Conservation (phyloP, 1,140 invertebrate species). For the Drosophila virilis region DNA sequence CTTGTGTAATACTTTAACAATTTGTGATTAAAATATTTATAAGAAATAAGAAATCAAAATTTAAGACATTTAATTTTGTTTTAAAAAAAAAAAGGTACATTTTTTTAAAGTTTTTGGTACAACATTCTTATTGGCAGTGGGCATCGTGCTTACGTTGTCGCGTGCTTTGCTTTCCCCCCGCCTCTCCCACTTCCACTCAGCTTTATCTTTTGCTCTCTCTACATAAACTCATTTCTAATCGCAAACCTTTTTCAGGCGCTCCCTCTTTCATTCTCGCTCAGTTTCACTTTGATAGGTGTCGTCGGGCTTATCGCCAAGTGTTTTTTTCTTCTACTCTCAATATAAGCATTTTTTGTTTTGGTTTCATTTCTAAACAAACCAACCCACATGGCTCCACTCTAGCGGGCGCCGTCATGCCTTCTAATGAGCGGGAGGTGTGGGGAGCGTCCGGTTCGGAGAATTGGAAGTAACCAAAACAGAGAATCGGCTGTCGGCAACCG, state of each 20-base stretch:
- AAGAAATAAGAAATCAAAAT: background rate
- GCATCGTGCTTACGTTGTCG: conserved; percentile 2
- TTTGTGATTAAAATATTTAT: background rate
- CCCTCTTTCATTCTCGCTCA: background rate
- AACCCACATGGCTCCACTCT: background rate
- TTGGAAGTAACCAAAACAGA: background rate
- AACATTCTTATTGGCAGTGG: background rate
- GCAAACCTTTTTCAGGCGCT: background rate
- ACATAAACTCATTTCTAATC: no score
- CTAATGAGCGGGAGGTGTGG: background rate
- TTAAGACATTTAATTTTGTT: background rate
- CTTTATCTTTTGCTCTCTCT: background rate
- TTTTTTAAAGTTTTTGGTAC: background rate
- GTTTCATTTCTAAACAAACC: conserved; percentile 40
- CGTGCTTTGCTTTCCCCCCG: background rate
- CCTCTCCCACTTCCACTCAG: background rate
- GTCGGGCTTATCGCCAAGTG: conserved; percentile 24
- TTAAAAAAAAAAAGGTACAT: background rate
- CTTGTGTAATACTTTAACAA: no score
- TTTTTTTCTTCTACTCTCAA: background rate
- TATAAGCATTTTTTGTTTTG: conserved; percentile 34
- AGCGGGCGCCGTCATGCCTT: background rate
- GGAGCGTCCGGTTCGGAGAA: background rate
- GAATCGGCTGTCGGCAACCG: background rate
- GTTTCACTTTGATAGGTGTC: background rate